phyloP scores from a whole-genome alignment of 2,113 vertebrate genomes.

The Hippocampus abdominalis region DNA sequence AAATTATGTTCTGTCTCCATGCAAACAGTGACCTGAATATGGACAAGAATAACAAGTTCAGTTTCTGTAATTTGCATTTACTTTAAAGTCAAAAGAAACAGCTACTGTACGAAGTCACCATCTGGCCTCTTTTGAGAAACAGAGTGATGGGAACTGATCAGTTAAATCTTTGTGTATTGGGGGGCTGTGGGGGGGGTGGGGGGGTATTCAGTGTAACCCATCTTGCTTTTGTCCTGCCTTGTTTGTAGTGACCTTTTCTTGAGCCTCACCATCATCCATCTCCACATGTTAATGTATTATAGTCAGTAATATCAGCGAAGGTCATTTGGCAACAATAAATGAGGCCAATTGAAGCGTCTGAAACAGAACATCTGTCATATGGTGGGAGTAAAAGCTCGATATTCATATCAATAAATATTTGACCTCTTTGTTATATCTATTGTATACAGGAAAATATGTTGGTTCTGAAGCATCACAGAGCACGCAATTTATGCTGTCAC shows the following conservation, averaged over 20 bases:
- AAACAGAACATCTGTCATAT: background rate
- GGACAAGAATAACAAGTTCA: background rate
- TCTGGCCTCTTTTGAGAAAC: background rate
- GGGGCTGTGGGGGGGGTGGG: no score
- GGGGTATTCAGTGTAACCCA: background rate
- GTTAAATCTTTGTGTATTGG: background rate
- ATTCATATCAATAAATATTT: background rate
- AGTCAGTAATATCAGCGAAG: slow-evolving; percentile 25
- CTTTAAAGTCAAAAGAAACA: background rate
- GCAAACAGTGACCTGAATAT: slow-evolving; percentile 43
- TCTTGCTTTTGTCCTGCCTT: slow-evolving; percentile 11
- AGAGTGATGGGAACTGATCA: background rate
- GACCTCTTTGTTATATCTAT: background rate
- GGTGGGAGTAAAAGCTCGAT: background rate
- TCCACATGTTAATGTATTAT: slow-evolving; percentile 20
- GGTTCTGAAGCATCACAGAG: background rate
- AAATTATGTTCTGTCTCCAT: slow-evolving; percentile 36
- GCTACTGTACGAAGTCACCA: background rate
- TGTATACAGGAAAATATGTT: background rate
- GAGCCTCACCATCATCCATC: slow-evolving; percentile 30
- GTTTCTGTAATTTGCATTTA: background rate
- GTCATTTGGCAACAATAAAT: slow-evolving; percentile 28
- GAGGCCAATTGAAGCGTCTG: slow-evolving; percentile 3
- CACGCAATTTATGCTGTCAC: no score
- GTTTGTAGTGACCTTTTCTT: slow-evolving; percentile 34